A percentile compares a stretch with the other conserved stretches of the same genome.
These are phyloP conservation scores for Drosophila neonasuta DNA, from an alignment of 2,888 invertebrate genomes.

Conservation along the genomic window DNA sequence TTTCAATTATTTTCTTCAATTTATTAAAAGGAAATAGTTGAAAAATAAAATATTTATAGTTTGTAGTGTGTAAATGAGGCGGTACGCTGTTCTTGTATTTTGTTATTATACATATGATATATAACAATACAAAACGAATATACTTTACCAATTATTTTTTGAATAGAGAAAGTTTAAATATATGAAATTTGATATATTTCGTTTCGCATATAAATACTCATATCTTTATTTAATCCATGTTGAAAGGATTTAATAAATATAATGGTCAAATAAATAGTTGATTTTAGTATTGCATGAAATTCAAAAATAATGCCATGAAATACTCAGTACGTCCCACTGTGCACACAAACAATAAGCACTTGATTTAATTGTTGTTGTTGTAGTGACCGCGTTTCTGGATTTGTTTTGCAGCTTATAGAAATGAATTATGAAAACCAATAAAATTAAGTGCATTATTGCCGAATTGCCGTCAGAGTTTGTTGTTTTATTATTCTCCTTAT, in stretches of 20 bases:
- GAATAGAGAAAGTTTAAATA: too few species aligned
- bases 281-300: neutral
- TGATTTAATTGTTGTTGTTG: slow-evolving; percentile 24
- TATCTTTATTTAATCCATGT: too few species aligned
- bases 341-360: slow-evolving; percentile 7
- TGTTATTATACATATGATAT: too few species aligned
- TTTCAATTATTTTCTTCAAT: too few species aligned
- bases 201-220: too few species aligned
- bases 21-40: too few species aligned
- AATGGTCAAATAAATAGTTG: neutral
- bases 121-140: too few species aligned
- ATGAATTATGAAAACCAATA: slow-evolving; percentile 65
- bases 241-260: neutral
- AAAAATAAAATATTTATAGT: too few species aligned
- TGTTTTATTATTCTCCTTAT: neutral
- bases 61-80: too few species aligned
- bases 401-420: slow-evolving; percentile 48
- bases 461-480: neutral
- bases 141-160: too few species aligned
- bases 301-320: neutral
- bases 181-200: too few species aligned
- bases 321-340: slow-evolving; percentile 29
- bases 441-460: slow-evolving; percentile 64
- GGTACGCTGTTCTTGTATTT: too few species aligned
- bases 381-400: slow-evolving; percentile 18